Base-by-base conservation (phyloP, 2,113 vertebrate species). In the Eptesicus fuscus region DNA sequence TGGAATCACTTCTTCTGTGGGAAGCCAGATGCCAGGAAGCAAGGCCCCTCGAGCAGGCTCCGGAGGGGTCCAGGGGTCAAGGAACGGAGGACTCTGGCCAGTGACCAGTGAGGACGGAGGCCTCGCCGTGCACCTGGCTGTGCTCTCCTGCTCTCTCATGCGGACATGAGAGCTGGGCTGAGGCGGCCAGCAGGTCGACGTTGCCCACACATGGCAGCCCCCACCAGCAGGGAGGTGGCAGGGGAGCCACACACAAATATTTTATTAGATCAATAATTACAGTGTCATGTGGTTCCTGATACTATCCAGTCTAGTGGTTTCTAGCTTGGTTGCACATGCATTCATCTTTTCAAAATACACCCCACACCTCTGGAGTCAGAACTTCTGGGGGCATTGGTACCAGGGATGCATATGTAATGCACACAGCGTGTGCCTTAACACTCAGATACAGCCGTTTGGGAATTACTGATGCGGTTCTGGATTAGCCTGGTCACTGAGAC, bases 401-500 rank as follows among this genome's bases (percentile, higher is more conserved):
- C 17, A 47, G 56, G 71, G 42, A 49, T 63, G 7, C 40, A 0
- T 71, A 5, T 28, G 2, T 42, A 9, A 53, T 11, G 63, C 8
- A 47, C 11, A 30, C 61, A 63, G 61, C 5, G 0, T 6, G 40
- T 20, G 14, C 83, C 49, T 88, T 88, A 32, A 40, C 18, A 63
- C 59, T 74, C 18, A 61, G 8, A 40, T 94, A 56, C 51, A 83
- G 12, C 70, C 22, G 12, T 90, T 83, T 65, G 67, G 69, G 47
- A 67, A 79, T 69, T 42, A 65, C 32, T 51, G 23, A 51, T 40
- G 47, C 2, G 6, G 59, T 80, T 96, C 82, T 93, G 79, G 93
- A 78, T 23, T 73, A 79, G n/a, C 3, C 47, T 95, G 59, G 35
- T 80, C 95, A 63, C 83, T 70, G 82, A 78, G 78, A 96, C 28